Percentiles rank a stretch among this genome's conserved stretches.
phyloP scores from a whole-genome alignment of 1,140 invertebrate genomes.

The Subanguina moxae region DNA sequence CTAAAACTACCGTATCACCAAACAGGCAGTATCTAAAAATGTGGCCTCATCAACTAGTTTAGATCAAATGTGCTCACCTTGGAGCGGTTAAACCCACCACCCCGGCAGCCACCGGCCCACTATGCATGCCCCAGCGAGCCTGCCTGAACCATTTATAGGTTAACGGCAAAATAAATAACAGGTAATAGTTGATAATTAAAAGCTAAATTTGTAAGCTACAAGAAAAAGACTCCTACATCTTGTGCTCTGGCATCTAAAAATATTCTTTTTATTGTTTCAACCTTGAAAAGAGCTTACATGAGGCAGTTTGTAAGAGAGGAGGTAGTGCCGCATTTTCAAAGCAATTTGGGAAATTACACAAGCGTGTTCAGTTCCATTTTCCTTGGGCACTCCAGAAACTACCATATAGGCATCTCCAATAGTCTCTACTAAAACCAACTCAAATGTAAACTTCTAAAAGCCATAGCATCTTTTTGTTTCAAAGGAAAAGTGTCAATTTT shows the following conservation, averaged over 20 bases:
- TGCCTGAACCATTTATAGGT: no score
- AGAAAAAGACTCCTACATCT: no score
- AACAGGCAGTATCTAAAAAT: slow-evolving; percentile 63
- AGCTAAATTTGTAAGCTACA: no score
- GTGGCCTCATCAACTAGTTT: no score
- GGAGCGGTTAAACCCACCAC: slow-evolving; percentile 60
- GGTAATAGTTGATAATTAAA: no score
- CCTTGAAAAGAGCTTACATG: neutral
- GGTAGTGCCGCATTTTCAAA: slow-evolving; percentile 67
- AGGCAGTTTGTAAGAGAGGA: slow-evolving; percentile 6
- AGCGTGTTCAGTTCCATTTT: slow-evolving; percentile 70
- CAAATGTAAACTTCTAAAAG: no score
- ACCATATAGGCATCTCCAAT: slow-evolving; percentile 88
- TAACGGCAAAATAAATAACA: no score
- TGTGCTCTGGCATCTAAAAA: no score
- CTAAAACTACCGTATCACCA: slow-evolving; percentile 74
- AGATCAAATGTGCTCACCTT: neutral
- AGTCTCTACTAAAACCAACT: no score
- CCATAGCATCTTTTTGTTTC: no score
- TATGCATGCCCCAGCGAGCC: slow-evolving; percentile 60
- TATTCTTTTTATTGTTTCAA: no score
- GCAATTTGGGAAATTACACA: slow-evolving; percentile 74
- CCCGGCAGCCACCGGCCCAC: slow-evolving; percentile 58
- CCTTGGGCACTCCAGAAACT: slow-evolving; percentile 72
- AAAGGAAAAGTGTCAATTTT: neutral